Evolutionary conservation across 2,113 vertebrate species (phyloP), one percentile per base, ranked within the genome.

Genomic region (Oncorhynchus mykiss): DNA sequence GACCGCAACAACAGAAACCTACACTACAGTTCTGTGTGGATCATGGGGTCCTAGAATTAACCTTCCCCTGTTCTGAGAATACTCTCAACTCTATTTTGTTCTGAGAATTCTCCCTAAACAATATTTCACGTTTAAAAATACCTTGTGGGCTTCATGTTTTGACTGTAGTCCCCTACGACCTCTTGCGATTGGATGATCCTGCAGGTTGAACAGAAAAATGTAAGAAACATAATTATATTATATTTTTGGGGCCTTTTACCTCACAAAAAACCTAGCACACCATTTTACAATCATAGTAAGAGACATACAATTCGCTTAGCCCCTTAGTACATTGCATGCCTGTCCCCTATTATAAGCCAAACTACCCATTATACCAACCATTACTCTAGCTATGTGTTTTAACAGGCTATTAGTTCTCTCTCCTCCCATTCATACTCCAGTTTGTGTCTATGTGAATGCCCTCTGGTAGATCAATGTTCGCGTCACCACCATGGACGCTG

Each of bases 401-500:
- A 34, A 8, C 62, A 27, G 62, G 11, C 31, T 13, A 57, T 22
- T 4, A 20, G 25, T 73, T 62, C 20, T 62, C n/a, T 62, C 59
- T 62, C 59, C 59, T 62, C 59, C 59, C 59, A 62, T 22, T 62
- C 59, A 62, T 62, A 62, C 57, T n/a, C 6, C 49, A 24, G 9
- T 72, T 7, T 74, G 73, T 77, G 27, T 72, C 73, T 82, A n/a
- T 77, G 9, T 80, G 20, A 77, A 5, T 83, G 5, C 85, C 83
- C 64, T 82, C 78, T 82, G 80, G 25, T 88, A 99, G 97, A 96
- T 98, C 86, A 98, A 95, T 78, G 97, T 99, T 67, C 94, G 96
- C 75, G 96, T 99, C 78, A 99, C 97, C 77, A 98, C 96, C 70
- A 99, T 99, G 97, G 97, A 99, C 67, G 97, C 97, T 79, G 97